Evolutionary conservation across 2,888 invertebrate genomes (phyloP).

Genomic region (Galeruca laticollis): DNA sequence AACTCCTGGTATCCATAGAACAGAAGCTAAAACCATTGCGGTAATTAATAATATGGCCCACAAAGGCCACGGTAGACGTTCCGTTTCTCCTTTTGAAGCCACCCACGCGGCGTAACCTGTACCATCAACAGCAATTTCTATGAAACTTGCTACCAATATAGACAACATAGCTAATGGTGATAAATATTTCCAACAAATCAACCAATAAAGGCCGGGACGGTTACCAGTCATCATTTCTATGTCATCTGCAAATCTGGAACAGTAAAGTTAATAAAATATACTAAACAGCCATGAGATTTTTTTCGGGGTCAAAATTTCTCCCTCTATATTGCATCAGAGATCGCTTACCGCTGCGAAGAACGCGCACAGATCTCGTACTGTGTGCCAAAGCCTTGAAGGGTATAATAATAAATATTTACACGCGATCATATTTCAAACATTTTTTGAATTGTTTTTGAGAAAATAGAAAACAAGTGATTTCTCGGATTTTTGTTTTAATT

Average conservation of each 20-base stretch:
- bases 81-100: conserved; percentile 77
- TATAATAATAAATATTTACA: too few species aligned
- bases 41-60: conserved; percentile 86
- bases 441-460: too few species aligned
- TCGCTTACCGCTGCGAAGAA: too few species aligned
- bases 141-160: conserved; percentile 85
- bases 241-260: conserved; percentile 87
- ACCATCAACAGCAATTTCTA: conserved; percentile 83
- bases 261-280: conserved; percentile 8
- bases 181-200: conserved; percentile 94
- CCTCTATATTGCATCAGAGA: too few species aligned
- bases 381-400: too few species aligned
- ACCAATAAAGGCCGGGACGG: conserved; percentile 90
- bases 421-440: too few species aligned
- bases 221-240: conserved; percentile 95
- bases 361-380: too few species aligned
- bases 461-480: too few species aligned
- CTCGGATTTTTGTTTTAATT: too few species aligned
- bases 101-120: conserved; percentile 91
- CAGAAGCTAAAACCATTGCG: conserved; percentile 81
- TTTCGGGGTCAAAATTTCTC: too few species aligned
- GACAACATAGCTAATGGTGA: conserved; percentile 91
- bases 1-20: conserved; percentile 88
- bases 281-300: too few species aligned
- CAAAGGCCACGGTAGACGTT: conserved; percentile 85